These are phyloP conservation scores for Cairina moschata DNA, from an alignment of 2,113 vertebrate species.

Conservation along the genomic window DNA sequence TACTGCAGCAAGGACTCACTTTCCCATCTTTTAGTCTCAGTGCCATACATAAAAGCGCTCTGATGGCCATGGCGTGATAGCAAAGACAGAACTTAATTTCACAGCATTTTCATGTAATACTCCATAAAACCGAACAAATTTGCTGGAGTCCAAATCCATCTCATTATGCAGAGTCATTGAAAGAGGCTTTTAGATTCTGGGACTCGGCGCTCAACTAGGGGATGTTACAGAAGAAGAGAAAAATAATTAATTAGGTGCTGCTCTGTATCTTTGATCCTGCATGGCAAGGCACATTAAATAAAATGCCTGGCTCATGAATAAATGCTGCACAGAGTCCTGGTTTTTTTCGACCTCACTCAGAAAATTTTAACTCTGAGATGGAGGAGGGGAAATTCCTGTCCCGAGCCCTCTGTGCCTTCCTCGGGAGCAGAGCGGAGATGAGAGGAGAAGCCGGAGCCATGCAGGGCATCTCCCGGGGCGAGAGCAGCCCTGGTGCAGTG, in stretches of 20 bases:
- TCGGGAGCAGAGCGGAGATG: rapidly evolving
- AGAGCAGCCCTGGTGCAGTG: rapidly evolving
- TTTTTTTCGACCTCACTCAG: not conserved
- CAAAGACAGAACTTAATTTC: constrained; percentile 62
- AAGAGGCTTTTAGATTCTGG: constrained; percentile 32
- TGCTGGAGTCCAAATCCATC: constrained; percentile 60
- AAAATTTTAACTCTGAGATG: not conserved
- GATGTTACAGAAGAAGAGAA: constrained; percentile 34
- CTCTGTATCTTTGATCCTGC: constrained; percentile 63
- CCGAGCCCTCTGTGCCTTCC: not conserved
- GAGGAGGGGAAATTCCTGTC: not conserved
- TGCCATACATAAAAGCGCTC: constrained; percentile 23
- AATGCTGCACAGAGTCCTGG: not conserved
- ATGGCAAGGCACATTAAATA: constrained; percentile 25
- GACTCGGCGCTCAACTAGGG: not conserved
- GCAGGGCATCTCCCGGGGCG: rapidly evolving
- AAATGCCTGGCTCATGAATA: constrained; percentile 41
- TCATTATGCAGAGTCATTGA: constrained; percentile 45
- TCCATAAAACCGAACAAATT: constrained; percentile 57
- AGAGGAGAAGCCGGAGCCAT: not conserved
- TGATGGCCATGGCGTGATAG: constrained; percentile 43
- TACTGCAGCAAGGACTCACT: constrained; percentile 6
- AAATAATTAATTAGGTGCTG: constrained; percentile 69
- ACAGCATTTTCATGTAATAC: constrained; percentile 42
- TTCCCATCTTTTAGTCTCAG: constrained; percentile 16